Conservation (phyloP, 2,113 vertebrate species). For the Rostratula benghalensis region DNA sequence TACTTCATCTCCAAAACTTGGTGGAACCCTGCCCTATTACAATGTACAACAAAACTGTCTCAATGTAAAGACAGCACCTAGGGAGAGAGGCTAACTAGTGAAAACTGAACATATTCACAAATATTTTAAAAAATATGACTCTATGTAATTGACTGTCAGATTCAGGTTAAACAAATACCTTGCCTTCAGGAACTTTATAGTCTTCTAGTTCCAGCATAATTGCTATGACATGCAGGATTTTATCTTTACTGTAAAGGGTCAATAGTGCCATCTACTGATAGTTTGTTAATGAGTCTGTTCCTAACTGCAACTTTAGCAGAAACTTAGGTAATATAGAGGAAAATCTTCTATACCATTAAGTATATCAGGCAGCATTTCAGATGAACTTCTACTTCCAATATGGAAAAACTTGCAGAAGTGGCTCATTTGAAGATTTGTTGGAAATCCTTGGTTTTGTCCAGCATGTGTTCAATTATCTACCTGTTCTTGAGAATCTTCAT, state of each 20-base stretch:
- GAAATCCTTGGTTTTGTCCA: not conserved
- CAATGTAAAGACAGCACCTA: not conserved
- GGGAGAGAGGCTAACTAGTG: not conserved
- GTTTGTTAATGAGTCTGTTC: not conserved
- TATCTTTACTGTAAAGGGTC: not conserved
- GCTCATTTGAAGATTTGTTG: not conserved
- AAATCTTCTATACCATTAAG: not conserved
- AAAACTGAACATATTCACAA: not conserved
- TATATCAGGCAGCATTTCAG: not conserved
- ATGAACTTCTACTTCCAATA: not conserved
- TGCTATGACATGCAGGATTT: not conserved
- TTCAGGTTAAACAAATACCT: not conserved
- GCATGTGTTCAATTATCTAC: rapidly evolving
- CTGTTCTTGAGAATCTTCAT: not conserved
- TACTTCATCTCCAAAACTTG: not conserved
- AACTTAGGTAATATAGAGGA: not conserved
- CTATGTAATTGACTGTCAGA: not conserved
- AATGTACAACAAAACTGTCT: not conserved
- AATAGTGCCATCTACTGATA: constrained; percentile 53
- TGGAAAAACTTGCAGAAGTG: not conserved
- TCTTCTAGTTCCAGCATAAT: not conserved
- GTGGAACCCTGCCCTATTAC: not conserved
- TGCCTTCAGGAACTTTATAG: not conserved
- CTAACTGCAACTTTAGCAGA: not conserved
- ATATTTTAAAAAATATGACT: not conserved